Evolutionary conservation across 2,797 vertebrate species (phyloP).

Genomic region (Menidia menidia): DNA sequence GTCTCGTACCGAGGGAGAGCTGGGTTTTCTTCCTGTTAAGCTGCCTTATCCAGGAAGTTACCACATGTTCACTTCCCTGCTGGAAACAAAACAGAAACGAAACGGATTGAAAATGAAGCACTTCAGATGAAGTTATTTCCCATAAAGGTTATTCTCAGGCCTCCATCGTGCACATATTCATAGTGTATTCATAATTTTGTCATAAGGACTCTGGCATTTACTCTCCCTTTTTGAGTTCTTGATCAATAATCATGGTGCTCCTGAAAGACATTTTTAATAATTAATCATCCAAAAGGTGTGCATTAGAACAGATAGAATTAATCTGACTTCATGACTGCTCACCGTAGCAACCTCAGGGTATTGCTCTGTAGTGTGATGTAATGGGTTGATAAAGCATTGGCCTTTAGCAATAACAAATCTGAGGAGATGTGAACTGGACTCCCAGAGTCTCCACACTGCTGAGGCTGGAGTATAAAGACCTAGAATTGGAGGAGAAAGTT

Average conservation of each 20-base stretch:
- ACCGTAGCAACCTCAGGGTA: background rate
- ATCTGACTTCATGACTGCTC: background rate
- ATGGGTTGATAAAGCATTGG: too few species aligned
- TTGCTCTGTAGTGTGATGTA: background rate
- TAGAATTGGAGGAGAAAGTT: too few species aligned
- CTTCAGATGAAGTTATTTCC: background rate
- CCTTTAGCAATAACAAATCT: too few species aligned
- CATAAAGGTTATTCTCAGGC: background rate
- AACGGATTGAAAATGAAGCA: slow-evolving; percentile 9
- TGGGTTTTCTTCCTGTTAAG: background rate
- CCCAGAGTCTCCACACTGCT: too few species aligned
- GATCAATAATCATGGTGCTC: too few species aligned
- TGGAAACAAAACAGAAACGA: slow-evolving; percentile 7
- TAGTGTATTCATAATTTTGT: background rate
- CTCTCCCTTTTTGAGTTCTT: background rate
- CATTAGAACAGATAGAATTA: too few species aligned
- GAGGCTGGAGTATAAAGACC: too few species aligned
- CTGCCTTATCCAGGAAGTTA: slow-evolving; percentile 8
- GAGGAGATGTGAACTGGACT: too few species aligned
- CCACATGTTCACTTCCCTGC: background rate
- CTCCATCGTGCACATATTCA: background rate
- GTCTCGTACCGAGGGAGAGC: slow-evolving; percentile 39
- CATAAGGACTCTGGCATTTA: background rate
- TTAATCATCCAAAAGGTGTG: background rate
- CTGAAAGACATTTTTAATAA: too few species aligned